Evolutionary conservation across 1,140 invertebrate genomes (phyloP).

Genomic region (Ganaspis sp.): DNA sequence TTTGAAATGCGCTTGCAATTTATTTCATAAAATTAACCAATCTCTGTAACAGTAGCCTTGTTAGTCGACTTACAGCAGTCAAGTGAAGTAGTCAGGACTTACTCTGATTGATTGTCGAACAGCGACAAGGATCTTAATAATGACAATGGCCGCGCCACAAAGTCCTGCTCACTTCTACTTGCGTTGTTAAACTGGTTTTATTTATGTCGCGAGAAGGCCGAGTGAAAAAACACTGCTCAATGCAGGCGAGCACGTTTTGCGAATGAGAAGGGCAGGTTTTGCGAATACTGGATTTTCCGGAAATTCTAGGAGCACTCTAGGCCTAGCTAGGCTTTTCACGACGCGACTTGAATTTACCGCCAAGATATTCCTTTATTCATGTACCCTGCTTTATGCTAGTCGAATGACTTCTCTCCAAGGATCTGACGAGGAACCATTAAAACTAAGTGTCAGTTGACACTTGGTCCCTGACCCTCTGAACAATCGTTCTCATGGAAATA

Average conservation of each 20-base stretch:
- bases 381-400: slow-evolving; percentile 26
- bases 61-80: not conserved
- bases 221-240: slow-evolving; percentile 30
- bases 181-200: slow-evolving; percentile 55
- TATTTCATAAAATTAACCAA: not conserved
- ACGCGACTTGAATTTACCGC: slow-evolving; percentile 54
- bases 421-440: slow-evolving; percentile 16
- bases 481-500: not conserved
- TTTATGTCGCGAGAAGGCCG: slow-evolving; percentile 55
- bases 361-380: slow-evolving; percentile 38
- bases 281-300: slow-evolving; percentile 61
- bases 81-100: slow-evolving; percentile 9
- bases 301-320: slow-evolving; percentile 48
- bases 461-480: slow-evolving; percentile 32
- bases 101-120: slow-evolving; percentile 30
- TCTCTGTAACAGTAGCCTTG: not conserved
- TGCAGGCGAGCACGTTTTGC: slow-evolving; percentile 50
- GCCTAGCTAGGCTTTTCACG: slow-evolving; percentile 48
- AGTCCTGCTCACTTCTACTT: slow-evolving; percentile 47
- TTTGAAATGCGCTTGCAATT: not conserved
- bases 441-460: slow-evolving; percentile 46
- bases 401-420: slow-evolving; percentile 22
- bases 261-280: slow-evolving; percentile 54
- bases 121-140: slow-evolving; percentile 19
- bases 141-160: slow-evolving; percentile 19